These are phyloP conservation scores for Erythrocebus patas DNA, from an alignment of 2,113 vertebrate species.

Conservation along the genomic window DNA sequence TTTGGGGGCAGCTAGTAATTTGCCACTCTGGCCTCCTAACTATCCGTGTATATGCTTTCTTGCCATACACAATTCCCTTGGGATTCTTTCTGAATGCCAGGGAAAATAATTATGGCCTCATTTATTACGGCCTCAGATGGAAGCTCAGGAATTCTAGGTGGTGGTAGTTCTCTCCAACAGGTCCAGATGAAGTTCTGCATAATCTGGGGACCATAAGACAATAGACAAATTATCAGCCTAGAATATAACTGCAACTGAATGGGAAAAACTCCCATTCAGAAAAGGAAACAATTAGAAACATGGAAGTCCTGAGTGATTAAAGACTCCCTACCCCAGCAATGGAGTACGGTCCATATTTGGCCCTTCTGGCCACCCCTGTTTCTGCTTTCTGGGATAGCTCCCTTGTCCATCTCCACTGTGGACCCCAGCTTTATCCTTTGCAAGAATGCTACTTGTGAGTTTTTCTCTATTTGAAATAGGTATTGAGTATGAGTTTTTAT, in stretches of 20 bases:
- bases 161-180: background rate
- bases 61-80: background rate
- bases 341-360: background rate
- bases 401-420: background rate
- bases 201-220: background rate
- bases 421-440: background rate
- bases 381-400: background rate
- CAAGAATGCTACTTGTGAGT: background rate
- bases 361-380: background rate
- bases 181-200: background rate
- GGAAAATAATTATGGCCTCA: background rate
- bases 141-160: background rate
- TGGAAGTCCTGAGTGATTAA: background rate
- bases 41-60: background rate
- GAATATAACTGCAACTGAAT: background rate
- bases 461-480: background rate
- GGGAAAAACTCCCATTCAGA: background rate
- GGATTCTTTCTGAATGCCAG: background rate
- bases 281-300: background rate
- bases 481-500: background rate
- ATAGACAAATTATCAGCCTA: background rate
- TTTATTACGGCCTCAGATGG: rapidly evolving
- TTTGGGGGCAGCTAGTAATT: background rate
- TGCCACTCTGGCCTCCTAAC: background rate
- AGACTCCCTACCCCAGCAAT: background rate